These are phyloP conservation scores for Ennomos erosarius DNA, from an alignment of 2,888 invertebrate genomes.

Conservation along the genomic window DNA sequence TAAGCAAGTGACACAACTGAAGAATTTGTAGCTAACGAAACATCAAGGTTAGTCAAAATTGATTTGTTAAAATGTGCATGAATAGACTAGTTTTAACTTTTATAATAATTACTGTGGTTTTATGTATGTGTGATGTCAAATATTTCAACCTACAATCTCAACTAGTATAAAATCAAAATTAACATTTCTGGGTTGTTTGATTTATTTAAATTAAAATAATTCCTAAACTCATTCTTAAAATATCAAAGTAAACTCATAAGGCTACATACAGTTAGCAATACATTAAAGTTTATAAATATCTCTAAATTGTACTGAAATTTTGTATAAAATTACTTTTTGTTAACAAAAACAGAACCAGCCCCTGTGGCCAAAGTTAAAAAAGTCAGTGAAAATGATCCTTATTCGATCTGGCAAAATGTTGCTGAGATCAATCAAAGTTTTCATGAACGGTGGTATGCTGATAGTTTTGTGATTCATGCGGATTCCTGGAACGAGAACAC, in stretches of 20 bases:
- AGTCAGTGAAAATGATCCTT: constrained; percentile 75
- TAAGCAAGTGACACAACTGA: background rate
- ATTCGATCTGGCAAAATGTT: constrained; percentile 76
- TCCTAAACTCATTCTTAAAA: constrained; percentile 37
- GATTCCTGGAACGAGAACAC: constrained; percentile 59
- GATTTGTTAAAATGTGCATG: too few species aligned
- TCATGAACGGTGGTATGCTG: constrained; percentile 75
- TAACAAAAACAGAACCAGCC: constrained; percentile 81
- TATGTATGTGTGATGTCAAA: too few species aligned
- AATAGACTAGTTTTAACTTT: too few species aligned
- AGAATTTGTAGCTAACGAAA: too few species aligned
- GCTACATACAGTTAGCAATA: constrained; percentile 18
- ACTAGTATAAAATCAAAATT: constrained; percentile 1
- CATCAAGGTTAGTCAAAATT: too few species aligned
- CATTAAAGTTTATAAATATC: constrained; percentile 8
- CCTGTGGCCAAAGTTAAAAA: constrained; percentile 75
- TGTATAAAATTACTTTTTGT: constrained; percentile 29
- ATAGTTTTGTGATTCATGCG: constrained; percentile 71
- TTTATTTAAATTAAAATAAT: constrained; percentile 35
- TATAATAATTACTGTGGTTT: too few species aligned
- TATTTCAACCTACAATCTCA: too few species aligned
- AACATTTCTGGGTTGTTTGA: constrained; percentile 11
- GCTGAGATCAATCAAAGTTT: constrained; percentile 63
- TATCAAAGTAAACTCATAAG: constrained; percentile 29
- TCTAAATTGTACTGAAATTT: constrained; percentile 16